Conservation (phyloP, 2,888 invertebrate genomes). For the Octonoba sinensis region DNA sequence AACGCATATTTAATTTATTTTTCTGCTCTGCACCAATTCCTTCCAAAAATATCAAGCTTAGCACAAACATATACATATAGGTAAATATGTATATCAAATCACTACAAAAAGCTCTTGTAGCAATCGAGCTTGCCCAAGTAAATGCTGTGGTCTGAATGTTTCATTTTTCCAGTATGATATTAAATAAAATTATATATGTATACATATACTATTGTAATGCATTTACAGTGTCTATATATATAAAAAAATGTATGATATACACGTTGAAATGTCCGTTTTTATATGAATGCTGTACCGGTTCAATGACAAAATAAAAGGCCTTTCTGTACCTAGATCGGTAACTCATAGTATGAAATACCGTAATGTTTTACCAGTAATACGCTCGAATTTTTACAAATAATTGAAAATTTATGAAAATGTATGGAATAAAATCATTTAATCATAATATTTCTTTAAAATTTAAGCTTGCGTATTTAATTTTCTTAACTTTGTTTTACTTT, state of each 20-base stretch:
- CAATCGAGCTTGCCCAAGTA: slow-evolving; percentile 29
- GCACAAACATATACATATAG: slow-evolving; percentile 23
- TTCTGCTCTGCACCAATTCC: slow-evolving; percentile 49
- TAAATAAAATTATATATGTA: background rate
- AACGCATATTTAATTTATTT: slow-evolving; percentile 27
- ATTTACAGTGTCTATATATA: slow-evolving; percentile 25
- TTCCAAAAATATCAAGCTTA: slow-evolving; percentile 45
- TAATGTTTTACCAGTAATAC: too few relatives aligned
- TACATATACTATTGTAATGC: slow-evolving; percentile 11
- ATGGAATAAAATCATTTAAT: too few relatives aligned
- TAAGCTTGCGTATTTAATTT: too few relatives aligned
- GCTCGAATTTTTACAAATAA: too few relatives aligned
- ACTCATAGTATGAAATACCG: too few relatives aligned
- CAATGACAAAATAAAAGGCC: too few relatives aligned
- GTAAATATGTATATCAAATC: too few relatives aligned
- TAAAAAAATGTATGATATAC: slow-evolving; percentile 37
- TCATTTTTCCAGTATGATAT: slow-evolving; percentile 24
- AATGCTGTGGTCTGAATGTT: slow-evolving; percentile 37
- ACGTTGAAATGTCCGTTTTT: slow-evolving; percentile 27
- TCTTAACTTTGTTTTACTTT: too few relatives aligned
- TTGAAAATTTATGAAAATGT: too few relatives aligned
- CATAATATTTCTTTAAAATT: too few relatives aligned
- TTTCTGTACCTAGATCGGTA: too few relatives aligned
- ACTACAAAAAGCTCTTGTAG: slow-evolving; percentile 12
- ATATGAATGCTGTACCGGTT: background rate